Evolutionary conservation across 1,140 invertebrate genomes (phyloP).

Genomic region (Hycleus phaleratus): DNA sequence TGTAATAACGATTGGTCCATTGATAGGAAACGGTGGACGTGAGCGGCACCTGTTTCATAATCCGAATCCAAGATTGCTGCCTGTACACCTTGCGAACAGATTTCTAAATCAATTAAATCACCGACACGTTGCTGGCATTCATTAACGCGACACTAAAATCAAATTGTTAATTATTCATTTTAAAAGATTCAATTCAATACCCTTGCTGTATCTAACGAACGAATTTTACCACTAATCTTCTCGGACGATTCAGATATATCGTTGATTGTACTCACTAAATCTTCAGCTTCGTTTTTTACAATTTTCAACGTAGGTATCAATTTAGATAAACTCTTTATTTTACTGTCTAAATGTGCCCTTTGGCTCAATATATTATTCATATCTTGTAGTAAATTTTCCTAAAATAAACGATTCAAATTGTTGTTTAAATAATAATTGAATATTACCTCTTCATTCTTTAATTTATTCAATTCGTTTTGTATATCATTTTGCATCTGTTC

Average conservation of each 20-base stretch:
- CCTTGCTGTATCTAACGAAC: constrained; percentile 86
- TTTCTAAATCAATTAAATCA: constrained; percentile 91
- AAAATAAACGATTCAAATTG: constrained; percentile 4
- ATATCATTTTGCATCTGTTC: constrained; percentile 18
- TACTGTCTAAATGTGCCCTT: constrained; percentile 56
- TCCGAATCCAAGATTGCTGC: constrained; percentile 86
- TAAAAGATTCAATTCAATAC: constrained; percentile 44
- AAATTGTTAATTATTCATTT: neutral
- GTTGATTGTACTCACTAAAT: constrained; percentile 75
- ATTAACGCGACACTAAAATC: constrained; percentile 73
- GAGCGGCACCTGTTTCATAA: constrained; percentile 88
- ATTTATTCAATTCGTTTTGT: constrained; percentile 30
- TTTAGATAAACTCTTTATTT: constrained; percentile 55
- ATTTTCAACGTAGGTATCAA: constrained; percentile 61
- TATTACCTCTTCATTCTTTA: constrained; percentile 32
- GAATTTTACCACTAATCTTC: constrained; percentile 93
- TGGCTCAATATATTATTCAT: constrained; percentile 52
- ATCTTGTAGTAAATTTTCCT: constrained; percentile 53
- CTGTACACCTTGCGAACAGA: constrained; percentile 92
- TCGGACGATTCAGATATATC: constrained; percentile 84
- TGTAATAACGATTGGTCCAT: constrained; percentile 88
- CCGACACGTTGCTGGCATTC: constrained; percentile 92
- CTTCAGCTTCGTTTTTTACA: constrained; percentile 62
- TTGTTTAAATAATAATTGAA: neutral
- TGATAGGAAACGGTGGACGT: constrained; percentile 89